These are phyloP conservation scores for Marronus borbonicus DNA, from an alignment of 2,888 invertebrate genomes.

Conservation along the genomic window DNA sequence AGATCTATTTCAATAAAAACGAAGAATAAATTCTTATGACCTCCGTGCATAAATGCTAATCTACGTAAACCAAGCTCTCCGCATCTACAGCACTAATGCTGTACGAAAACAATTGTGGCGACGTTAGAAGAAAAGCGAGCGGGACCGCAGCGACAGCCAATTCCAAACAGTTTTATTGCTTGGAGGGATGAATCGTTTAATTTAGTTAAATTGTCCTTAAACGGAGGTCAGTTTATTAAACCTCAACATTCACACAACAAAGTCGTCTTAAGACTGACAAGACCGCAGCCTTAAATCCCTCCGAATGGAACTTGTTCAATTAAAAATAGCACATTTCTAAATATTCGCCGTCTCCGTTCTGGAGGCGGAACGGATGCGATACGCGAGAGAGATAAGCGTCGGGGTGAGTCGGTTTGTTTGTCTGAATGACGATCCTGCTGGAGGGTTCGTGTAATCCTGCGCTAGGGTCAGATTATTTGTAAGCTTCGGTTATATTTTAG, in stretches of 20 bases:
- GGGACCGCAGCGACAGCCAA: conserved; percentile 11
- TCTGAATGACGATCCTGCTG: conserved; percentile 44
- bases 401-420: conserved; percentile 40
- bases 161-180: conserved; percentile 17
- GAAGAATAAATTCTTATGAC: background rate
- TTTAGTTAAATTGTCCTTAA: conserved; percentile 50
- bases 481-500: conserved; percentile 53
- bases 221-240: conserved; percentile 55
- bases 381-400: conserved; percentile 31
- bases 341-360: conserved; percentile 26
- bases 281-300: conserved; percentile 59
- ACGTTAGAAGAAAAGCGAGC: background rate
- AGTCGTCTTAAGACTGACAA: conserved; percentile 60
- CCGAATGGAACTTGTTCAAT: conserved; percentile 48
- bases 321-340: conserved; percentile 46
- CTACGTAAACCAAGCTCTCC: background rate
- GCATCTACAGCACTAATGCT: conserved; percentile 13
- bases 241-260: conserved; percentile 59
- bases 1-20: background rate
- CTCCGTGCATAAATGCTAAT: background rate
- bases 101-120: background rate
- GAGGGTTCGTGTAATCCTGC: conserved; percentile 53
- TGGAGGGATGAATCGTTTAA: conserved; percentile 13
- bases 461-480: conserved; percentile 55
- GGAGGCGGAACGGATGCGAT: background rate